phyloP scores from a whole-genome alignment of 1,140 invertebrate genomes.

The Conus betulinus region DNA sequence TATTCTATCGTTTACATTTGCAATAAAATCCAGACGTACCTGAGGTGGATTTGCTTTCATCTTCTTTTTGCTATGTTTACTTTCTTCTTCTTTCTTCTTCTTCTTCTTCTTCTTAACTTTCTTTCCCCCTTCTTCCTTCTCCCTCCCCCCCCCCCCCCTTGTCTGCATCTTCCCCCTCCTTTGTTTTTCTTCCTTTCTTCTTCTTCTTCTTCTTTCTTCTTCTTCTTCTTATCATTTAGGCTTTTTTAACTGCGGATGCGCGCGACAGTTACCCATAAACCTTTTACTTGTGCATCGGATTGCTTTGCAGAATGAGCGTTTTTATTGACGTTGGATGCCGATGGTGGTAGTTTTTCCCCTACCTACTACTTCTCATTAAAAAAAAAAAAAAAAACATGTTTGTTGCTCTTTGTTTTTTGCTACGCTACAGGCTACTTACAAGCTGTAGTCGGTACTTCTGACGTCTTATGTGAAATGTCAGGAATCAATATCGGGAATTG shows the following conservation, averaged over 20 bases:
- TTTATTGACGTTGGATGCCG: not conserved
- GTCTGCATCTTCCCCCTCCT: not conserved
- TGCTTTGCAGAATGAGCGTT: not conserved
- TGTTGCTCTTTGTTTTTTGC: not conserved
- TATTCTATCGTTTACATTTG: too few relatives aligned
- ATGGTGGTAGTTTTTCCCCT: not conserved
- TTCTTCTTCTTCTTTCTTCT: too few relatives aligned
- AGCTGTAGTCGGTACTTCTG: not conserved
- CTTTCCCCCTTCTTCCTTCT: not conserved
- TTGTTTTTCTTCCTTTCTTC: too few relatives aligned
- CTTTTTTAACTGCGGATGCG: too few relatives aligned
- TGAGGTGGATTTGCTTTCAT: too few relatives aligned
- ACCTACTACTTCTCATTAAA: not conserved
- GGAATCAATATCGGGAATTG: too few relatives aligned
- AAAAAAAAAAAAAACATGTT: not conserved
- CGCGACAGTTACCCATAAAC: not conserved
- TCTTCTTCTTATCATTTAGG: too few relatives aligned
- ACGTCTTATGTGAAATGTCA: too few relatives aligned
- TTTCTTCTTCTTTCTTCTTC: too few relatives aligned
- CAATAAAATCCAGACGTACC: too few relatives aligned
- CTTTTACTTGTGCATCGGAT: not conserved
- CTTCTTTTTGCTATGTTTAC: too few relatives aligned
- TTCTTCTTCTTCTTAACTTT: not conserved
- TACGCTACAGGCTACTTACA: not conserved
- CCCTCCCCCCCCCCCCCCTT: not conserved